Conservation (phyloP, 2,797 vertebrate genomes). For the Channa striata region DNA sequence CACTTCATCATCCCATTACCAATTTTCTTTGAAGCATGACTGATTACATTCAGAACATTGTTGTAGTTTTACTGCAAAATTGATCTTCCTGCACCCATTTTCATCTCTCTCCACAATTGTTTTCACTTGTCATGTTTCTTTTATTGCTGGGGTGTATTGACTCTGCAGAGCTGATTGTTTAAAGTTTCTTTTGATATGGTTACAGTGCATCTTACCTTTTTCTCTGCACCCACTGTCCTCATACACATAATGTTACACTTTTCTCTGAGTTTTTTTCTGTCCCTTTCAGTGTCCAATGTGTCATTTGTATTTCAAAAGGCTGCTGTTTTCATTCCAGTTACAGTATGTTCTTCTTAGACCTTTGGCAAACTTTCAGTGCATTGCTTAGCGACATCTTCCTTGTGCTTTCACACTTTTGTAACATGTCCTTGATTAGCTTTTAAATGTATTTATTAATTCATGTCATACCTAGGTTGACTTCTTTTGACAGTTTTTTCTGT, state of each 20-base stretch:
- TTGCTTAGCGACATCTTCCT: constrained; percentile 3
- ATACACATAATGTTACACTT: background rate
- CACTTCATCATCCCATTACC: constrained; percentile 66
- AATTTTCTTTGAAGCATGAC: constrained; percentile 49
- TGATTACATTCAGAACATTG: constrained; percentile 61
- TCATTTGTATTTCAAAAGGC: background rate
- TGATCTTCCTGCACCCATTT: constrained; percentile 34
- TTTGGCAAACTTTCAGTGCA: background rate
- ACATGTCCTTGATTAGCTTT: constrained; percentile 24
- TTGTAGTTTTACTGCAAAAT: constrained; percentile 52
- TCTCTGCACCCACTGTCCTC: background rate
- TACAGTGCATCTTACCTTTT: constrained; percentile 2
- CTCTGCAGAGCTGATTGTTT: constrained; percentile 32
- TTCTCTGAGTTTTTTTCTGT: background rate
- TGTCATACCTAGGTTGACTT: background rate
- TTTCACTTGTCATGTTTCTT: constrained; percentile 46
- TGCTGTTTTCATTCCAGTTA: background rate
- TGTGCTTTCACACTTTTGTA: constrained; percentile 12
- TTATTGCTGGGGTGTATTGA: constrained; percentile 33
- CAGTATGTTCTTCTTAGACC: background rate
- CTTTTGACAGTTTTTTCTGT: constrained; percentile 10
- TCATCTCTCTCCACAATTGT: constrained; percentile 26
- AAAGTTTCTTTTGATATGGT: constrained; percentile 30
- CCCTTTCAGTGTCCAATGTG: constrained; percentile 1
- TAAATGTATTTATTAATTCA: constrained; percentile 3